Percentiles rank a stretch among this genome's conserved stretches.
Conservation (phyloP, 2,888 invertebrate species). For the Ellobium chinense region DNA sequence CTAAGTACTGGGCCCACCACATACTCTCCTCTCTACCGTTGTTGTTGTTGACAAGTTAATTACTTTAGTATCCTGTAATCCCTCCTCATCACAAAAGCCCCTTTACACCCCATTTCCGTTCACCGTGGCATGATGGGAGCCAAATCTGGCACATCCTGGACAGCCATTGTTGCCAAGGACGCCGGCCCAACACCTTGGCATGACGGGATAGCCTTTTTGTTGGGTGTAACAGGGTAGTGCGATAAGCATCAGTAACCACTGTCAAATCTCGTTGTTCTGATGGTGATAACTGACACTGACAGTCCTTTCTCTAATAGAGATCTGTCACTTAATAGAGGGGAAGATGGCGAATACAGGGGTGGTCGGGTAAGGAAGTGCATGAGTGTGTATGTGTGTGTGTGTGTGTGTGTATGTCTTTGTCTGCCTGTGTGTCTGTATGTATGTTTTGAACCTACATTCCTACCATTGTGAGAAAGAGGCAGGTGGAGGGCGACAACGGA, state of each 20-base stretch:
- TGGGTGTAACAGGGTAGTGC: not conserved
- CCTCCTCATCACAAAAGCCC: not conserved
- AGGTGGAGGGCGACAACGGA: too few species aligned
- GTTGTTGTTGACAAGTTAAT: not conserved
- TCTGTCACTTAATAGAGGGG: too few species aligned
- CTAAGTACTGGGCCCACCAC: not conserved
- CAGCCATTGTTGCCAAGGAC: not conserved
- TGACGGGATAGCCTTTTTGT: not conserved
- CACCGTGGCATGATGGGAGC: not conserved
- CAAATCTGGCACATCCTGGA: not conserved
- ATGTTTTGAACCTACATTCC: too few species aligned
- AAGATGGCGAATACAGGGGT: too few species aligned
- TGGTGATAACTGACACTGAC: not conserved
- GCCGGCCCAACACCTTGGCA: not conserved
- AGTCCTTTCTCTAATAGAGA: too few species aligned
- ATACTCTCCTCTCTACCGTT: not conserved
- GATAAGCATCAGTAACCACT: not conserved
- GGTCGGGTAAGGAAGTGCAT: too few species aligned
- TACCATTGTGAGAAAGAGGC: too few species aligned
- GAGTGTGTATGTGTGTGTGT: too few species aligned
- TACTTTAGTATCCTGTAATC: not conserved
- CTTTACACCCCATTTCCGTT: not conserved
- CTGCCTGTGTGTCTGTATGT: too few species aligned
- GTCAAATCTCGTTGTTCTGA: not conserved
- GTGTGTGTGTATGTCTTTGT: too few species aligned